Evolutionary conservation across 2,797 vertebrate genomes (phyloP).

Genomic region (Gymnopithys bicolor): DNA sequence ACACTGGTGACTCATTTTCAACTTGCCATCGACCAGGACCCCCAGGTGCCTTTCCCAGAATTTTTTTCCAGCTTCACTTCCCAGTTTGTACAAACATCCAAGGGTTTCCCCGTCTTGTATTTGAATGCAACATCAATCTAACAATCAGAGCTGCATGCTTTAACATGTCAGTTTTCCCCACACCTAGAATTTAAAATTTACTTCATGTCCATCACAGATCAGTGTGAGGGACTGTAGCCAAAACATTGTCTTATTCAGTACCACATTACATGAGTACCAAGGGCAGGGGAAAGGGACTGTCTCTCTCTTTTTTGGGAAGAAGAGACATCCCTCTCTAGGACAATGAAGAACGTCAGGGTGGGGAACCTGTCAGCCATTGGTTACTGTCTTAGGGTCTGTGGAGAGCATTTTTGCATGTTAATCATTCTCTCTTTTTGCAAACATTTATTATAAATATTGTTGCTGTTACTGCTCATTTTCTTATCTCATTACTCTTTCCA

Average conservation of each 20-base stretch:
- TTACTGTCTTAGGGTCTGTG: neutral
- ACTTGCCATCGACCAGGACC: neutral
- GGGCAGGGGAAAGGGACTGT: no score
- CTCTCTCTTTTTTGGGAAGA: neutral
- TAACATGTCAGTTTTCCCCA: neutral
- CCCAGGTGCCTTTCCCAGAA: neutral
- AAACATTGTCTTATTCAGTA: neutral
- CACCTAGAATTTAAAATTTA: neutral
- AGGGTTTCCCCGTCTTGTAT: neutral
- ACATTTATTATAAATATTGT: neutral
- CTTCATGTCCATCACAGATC: neutral
- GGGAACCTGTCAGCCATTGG: neutral
- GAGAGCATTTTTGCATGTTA: neutral
- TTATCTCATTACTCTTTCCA: neutral
- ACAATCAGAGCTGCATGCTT: neutral
- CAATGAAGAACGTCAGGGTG: fast-evolving
- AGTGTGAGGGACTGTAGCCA: fast-evolving
- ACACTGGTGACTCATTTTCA: neutral
- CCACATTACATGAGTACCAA: neutral
- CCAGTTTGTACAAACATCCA: neutral
- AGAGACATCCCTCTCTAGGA: neutral
- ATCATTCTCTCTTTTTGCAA: neutral
- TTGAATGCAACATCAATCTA: neutral
- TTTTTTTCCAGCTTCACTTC: neutral
- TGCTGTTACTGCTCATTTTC: neutral